Evolutionary conservation across 2,888 invertebrate genomes (phyloP), one percentile per base, ranked within the genome.

Genomic region (Portevinia maculata): DNA sequence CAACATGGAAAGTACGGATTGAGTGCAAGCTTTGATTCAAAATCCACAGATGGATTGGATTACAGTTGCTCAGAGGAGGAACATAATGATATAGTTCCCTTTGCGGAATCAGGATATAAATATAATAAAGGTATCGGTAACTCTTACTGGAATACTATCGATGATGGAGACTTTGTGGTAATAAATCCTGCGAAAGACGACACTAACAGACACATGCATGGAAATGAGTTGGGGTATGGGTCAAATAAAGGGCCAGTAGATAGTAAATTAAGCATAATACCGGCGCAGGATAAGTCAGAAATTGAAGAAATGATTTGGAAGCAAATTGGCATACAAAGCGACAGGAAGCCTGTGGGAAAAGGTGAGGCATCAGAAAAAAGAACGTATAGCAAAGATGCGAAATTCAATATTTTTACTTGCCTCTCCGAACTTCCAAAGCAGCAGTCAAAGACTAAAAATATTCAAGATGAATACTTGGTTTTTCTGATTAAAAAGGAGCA

Each of bases 401-500:
- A 15, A 8, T 46, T 55, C 21, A 6, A 37, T 7, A 21, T 59
- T 15, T 13, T 34, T 3, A 39, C 30, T 0, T 79, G 73, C 17
- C 21, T 28, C 0, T 46, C 74, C 11, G 60, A 41, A 24, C 19
- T 28, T 30, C 1, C 1, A 0, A 9, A 28, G 6, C 5, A 1
- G 1, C 13, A 17, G 11, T 1, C 34, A 9, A 34, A 8, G 0
- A 8, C 50, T 6, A 46, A 32, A 8, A 41, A 34, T 13, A 24
- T 34, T 0, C 13, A 24, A 28, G 70, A 74, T 15, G 60, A 74
- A 1, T 74, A 74, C 9, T 8, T 79, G 34, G 50, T 79, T 6
- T 11, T 79, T 0, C 7, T 79, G 1, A 41, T 79, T 0, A 79
- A 67, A 28, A 79, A 24, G 13, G 46, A 60, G 50, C 55, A 48